phyloP scores from a whole-genome alignment of 2,888 invertebrate genomes.

The Apomyelois bistriatella region DNA sequence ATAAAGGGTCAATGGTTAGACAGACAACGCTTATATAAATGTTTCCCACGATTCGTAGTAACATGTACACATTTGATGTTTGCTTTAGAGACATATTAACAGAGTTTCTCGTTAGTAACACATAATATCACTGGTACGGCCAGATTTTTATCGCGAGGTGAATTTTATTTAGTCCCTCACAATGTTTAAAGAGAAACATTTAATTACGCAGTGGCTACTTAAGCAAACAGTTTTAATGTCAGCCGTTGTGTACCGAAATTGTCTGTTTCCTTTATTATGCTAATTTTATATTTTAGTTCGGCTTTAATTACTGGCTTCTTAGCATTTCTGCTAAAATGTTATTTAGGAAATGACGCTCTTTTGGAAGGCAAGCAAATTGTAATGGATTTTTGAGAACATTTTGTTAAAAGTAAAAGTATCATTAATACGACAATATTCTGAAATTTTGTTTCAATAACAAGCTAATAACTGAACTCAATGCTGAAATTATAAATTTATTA shows the following conservation, averaged over 20 bases:
- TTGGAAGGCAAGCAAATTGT: neutral
- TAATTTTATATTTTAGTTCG: constrained; percentile 23
- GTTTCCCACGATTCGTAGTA: constrained; percentile 63
- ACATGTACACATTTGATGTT: constrained; percentile 35
- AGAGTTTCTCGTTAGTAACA: constrained; percentile 41
- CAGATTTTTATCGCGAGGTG: constrained; percentile 30
- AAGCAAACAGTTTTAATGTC: constrained; percentile 28
- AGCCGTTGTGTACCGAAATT: constrained; percentile 14
- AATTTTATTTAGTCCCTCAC: constrained; percentile 15
- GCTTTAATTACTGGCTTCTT: constrained; percentile 22
- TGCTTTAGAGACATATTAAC: constrained; percentile 32
- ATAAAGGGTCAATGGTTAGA: constrained; percentile 52
- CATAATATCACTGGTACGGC: constrained; percentile 15
- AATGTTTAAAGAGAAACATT: constrained; percentile 29
- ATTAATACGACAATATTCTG: too few species aligned
- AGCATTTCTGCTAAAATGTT: constrained; percentile 16
- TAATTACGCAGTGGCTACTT: constrained; percentile 33
- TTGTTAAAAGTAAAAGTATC: too few species aligned
- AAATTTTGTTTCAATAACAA: too few species aligned
- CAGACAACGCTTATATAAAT: constrained; percentile 43
- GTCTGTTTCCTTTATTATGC: constrained; percentile 21
- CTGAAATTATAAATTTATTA: too few species aligned
- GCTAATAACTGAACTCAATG: too few species aligned
- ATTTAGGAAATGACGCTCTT: constrained; percentile 2
- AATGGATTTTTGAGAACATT: neutral